These are phyloP conservation scores for Dreissena polymorpha DNA, from an alignment of 1,140 invertebrate genomes.

Conservation along the genomic window DNA sequence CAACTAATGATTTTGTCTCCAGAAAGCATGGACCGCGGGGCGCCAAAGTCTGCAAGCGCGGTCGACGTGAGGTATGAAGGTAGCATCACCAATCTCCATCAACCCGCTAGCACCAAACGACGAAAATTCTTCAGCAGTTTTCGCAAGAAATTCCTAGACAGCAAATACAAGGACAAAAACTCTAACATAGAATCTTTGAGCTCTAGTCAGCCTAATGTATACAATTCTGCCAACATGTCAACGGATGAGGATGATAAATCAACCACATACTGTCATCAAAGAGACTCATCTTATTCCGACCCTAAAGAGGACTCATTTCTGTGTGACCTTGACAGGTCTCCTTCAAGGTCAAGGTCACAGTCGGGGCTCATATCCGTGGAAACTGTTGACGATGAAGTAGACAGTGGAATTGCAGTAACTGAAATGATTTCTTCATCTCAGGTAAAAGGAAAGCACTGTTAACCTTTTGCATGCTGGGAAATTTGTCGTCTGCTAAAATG, in stretches of 20 bases:
- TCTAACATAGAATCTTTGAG: constrained; percentile 46
- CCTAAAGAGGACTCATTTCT: constrained; percentile 13
- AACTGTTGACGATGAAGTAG: constrained; percentile 19
- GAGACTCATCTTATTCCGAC: not conserved
- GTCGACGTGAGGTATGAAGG: not conserved
- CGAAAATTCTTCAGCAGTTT: constrained; percentile 44
- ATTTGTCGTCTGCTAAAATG: too few relatives aligned
- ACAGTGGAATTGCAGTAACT: constrained; percentile 44
- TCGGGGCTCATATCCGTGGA: constrained; percentile 10
- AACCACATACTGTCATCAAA: not conserved
- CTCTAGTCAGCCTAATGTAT: constrained; percentile 47
- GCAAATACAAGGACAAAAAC: constrained; percentile 53
- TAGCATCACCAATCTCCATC: not conserved
- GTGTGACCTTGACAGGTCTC: constrained; percentile 29
- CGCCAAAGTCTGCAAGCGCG: not conserved
- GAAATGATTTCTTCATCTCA: constrained; percentile 24
- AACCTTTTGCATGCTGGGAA: too few relatives aligned
- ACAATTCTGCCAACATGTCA: constrained; percentile 13
- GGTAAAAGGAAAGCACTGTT: not conserved
- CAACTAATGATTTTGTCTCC: too few relatives aligned
- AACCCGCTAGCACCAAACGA: constrained; percentile 8
- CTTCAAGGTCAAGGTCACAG: constrained; percentile 27
- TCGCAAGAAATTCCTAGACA: constrained; percentile 29
- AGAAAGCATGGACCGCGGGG: too few relatives aligned
- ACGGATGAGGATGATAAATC: constrained; percentile 39